Evolutionary conservation across 2,113 vertebrate genomes (phyloP).

Genomic region (Bungarus multicinctus): DNA sequence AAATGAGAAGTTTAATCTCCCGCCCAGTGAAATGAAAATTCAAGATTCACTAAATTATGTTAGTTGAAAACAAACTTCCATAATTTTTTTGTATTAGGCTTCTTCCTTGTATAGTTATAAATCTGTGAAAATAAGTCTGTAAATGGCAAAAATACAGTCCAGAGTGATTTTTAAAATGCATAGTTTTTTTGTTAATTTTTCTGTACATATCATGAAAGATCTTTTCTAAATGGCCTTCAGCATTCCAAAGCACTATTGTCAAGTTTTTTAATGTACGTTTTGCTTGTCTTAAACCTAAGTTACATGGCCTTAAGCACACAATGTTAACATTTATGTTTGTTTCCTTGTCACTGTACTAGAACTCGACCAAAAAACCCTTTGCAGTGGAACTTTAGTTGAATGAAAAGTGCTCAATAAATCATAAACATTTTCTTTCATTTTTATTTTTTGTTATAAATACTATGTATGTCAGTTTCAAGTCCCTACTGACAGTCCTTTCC

Average conservation of each 20-base stretch:
- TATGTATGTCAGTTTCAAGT: not conserved
- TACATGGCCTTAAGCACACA: not conserved
- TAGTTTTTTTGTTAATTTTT: not conserved
- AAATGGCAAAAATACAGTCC: not conserved
- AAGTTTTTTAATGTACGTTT: not conserved
- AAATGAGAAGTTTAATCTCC: not conserved
- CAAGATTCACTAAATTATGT: not conserved
- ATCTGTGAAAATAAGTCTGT: not conserved
- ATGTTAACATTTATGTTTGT: not conserved
- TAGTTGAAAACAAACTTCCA: not conserved
- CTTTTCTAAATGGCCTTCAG: not conserved
- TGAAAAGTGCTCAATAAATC: not conserved
- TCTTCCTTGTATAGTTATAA: not conserved
- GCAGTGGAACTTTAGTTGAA: not conserved
- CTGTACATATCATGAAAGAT: not conserved
- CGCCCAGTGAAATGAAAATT: not conserved
- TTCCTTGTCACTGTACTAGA: not conserved
- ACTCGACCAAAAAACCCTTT: not conserved
- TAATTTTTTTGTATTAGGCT: not conserved
- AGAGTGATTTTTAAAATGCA: not conserved
- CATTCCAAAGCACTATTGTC: not conserved
- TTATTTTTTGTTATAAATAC: not conserved
- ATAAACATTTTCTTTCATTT: not conserved
- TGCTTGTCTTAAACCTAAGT: not conserved
- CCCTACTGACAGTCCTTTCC: not conserved